Conservation (phyloP, 2,888 invertebrate species). For the Lottia gigantea region DNA sequence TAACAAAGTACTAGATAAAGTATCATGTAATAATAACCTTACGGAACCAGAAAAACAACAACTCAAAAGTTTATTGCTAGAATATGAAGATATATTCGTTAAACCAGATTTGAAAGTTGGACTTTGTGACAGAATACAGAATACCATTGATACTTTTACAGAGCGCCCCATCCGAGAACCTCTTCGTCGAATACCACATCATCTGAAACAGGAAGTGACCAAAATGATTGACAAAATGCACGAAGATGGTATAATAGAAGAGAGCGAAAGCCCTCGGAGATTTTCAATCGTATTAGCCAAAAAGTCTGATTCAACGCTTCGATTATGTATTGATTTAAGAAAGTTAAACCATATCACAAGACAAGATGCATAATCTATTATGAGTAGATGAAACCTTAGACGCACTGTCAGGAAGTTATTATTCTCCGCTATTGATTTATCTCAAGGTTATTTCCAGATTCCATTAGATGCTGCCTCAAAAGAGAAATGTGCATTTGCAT, state of each 20-base stretch:
- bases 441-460: background rate
- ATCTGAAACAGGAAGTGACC: background rate
- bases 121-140: background rate
- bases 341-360: background rate
- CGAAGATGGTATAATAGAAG: background rate
- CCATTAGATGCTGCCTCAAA: background rate
- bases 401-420: background rate
- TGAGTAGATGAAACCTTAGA: background rate
- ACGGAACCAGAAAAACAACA: background rate
- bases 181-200: conserved; percentile 6
- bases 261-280: background rate
- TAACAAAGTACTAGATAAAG: background rate
- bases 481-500: background rate
- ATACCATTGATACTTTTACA: background rate
- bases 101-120: background rate
- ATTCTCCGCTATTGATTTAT: conserved; percentile 6
- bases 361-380: background rate
- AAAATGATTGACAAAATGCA: conserved; percentile 3
- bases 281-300: background rate
- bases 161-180: background rate
- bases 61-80: background rate
- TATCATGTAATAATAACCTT: background rate
- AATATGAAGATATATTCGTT: background rate
- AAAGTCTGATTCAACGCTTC: background rate
- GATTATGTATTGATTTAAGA: background rate